These are phyloP conservation scores for Frankliniella fusca DNA, from an alignment of 2,888 invertebrate genomes.

Conservation along the genomic window DNA sequence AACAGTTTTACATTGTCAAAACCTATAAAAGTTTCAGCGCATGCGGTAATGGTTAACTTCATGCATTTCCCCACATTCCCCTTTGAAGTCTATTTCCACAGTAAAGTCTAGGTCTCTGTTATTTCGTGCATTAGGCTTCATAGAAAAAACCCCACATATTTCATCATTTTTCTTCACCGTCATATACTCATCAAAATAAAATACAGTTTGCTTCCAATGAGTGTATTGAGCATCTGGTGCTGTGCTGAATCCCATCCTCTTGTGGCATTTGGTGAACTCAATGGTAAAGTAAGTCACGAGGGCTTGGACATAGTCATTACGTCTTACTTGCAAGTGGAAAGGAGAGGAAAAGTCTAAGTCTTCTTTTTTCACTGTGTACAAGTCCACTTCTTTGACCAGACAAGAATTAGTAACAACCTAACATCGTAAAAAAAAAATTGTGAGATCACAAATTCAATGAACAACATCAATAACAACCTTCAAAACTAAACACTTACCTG, in stretches of 20 bases:
- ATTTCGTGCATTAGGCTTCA: constrained; percentile 95
- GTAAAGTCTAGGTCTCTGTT: constrained; percentile 96
- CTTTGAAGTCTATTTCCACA: constrained; percentile 88
- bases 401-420: constrained; percentile 91
- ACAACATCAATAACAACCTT: neutral
- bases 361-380: constrained; percentile 94
- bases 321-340: constrained; percentile 68
- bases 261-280: constrained; percentile 99
- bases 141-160: constrained; percentile 82
- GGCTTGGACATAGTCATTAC: constrained; percentile 96
- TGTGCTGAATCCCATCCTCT: constrained; percentile 95
- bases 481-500: constrained; percentile 55
- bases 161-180: constrained; percentile 96
- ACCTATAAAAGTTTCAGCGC: constrained; percentile 60
- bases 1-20: no score
- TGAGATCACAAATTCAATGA: neutral
- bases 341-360: constrained; percentile 90
- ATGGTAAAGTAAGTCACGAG: constrained; percentile 98
- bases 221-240: constrained; percentile 97
- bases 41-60: constrained; percentile 85
- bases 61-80: constrained; percentile 76
- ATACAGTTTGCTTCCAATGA: constrained; percentile 99
- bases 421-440: constrained; percentile 37
- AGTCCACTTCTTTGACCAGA: constrained; percentile 93
- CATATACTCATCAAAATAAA: constrained; percentile 95